Evolutionary conservation across 2,888 invertebrate species (phyloP).

Genomic region (Neoitamus cyanurus): DNA sequence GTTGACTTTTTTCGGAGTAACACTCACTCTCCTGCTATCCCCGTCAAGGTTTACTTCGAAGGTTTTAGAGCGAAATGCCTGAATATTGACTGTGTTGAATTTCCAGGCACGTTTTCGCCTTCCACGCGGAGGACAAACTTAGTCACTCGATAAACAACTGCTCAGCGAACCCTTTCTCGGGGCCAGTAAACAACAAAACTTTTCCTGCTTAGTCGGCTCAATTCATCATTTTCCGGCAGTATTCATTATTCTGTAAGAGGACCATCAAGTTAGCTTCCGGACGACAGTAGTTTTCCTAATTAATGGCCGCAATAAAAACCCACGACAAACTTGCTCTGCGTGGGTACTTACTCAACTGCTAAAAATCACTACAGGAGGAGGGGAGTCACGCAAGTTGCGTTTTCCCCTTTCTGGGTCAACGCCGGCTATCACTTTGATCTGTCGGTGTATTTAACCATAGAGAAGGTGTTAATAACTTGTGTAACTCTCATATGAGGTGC

Average conservation of each 20-base stretch:
- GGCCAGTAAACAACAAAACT: neutral
- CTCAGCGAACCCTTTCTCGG: neutral
- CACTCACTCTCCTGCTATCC: neutral
- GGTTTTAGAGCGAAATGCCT: neutral
- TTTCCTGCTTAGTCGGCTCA: neutral
- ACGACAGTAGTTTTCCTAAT: conserved; percentile 1
- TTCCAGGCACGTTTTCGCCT: neutral
- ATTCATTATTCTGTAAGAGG: conserved; percentile 1
- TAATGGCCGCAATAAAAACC: conserved; percentile 12
- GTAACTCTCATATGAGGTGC: neutral
- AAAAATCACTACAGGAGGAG: neutral
- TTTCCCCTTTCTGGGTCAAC: neutral
- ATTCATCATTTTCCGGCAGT: neutral
- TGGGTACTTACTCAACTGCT: neutral
- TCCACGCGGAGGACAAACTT: neutral
- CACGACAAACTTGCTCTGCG: conserved; percentile 3
- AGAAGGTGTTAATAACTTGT: neutral
- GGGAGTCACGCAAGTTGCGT: neutral
- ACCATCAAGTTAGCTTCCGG: conserved; percentile 20
- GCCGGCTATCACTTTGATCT: neutral
- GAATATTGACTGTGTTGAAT: neutral
- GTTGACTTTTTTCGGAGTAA: neutral
- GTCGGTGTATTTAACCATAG: neutral
- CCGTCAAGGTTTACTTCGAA: neutral
- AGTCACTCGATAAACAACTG: conserved; percentile 1